Percentiles rank a stretch among this genome's conserved stretches.
These are phyloP conservation scores for Harpagifer antarcticus DNA, from an alignment of 2,797 vertebrate genomes.

Conservation along the genomic window DNA sequence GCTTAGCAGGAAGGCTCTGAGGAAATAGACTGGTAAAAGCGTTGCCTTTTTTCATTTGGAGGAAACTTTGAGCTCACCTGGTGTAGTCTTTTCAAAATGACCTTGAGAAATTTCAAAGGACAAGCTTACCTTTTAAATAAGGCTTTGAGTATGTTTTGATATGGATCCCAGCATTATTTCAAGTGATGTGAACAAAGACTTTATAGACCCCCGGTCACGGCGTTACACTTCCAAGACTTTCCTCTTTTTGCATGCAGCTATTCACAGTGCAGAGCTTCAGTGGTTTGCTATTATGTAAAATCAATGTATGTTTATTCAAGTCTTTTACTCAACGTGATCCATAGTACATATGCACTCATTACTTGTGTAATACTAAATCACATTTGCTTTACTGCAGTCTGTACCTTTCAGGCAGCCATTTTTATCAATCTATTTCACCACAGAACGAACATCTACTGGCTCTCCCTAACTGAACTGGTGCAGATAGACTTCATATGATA, in stretches of 20 bases:
- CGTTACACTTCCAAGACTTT: background rate
- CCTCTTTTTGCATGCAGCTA: constrained; percentile 16
- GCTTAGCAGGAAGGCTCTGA: constrained; percentile 79
- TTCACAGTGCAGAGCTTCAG: constrained; percentile 10
- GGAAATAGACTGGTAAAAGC: constrained; percentile 82
- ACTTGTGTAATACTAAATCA: background rate
- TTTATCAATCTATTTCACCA: constrained; percentile 14
- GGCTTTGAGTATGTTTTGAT: constrained; percentile 31
- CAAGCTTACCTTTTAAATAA: constrained; percentile 26
- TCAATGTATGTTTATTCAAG: background rate
- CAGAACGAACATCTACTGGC: constrained; percentile 13
- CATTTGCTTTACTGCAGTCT: background rate
- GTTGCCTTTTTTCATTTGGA: constrained; percentile 83
- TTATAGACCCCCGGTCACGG: constrained; percentile 20
- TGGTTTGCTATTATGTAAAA: background rate
- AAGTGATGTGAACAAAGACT: constrained; percentile 40
- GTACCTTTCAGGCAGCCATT: constrained; percentile 5
- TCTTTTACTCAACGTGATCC: constrained; percentile 9
- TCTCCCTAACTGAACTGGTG: background rate
- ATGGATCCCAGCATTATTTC: constrained; percentile 20
- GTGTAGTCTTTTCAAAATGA: constrained; percentile 72
- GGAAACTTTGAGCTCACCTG: constrained; percentile 79
- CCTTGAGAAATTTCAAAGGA: constrained; percentile 72
- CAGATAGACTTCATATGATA: background rate
- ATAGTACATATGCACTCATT: background rate